phyloP scores from a whole-genome alignment of 2,113 vertebrate species.

The Felis catus region F.catus_Fca126_mat1.0 CM031426.1:52265001-52265500 shows the following conservation, averaged over 20 bases:
- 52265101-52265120: too few species aligned
- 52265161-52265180: too few species aligned
- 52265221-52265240: too few species aligned
- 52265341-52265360: not conserved
- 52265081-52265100: not conserved
- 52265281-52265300: too few species aligned
- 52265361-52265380: not conserved
- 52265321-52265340: not conserved
- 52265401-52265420: not conserved
- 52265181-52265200: too few species aligned
- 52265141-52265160: too few species aligned
- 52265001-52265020: not conserved
- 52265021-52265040: not conserved
- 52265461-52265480: fast-evolving
- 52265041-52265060: fast-evolving
- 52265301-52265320: not conserved
- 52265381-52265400: not conserved
- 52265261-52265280: too few species aligned
- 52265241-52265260: too few species aligned
- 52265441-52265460: not conserved
- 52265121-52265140: too few species aligned
- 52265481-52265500: not conserved
- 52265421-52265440: not conserved
- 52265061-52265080: not conserved
- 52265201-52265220: too few species aligned